Base-by-base conservation (phyloP, 2,888 invertebrate species). In the Lasioglossum oenotherae region DNA sequence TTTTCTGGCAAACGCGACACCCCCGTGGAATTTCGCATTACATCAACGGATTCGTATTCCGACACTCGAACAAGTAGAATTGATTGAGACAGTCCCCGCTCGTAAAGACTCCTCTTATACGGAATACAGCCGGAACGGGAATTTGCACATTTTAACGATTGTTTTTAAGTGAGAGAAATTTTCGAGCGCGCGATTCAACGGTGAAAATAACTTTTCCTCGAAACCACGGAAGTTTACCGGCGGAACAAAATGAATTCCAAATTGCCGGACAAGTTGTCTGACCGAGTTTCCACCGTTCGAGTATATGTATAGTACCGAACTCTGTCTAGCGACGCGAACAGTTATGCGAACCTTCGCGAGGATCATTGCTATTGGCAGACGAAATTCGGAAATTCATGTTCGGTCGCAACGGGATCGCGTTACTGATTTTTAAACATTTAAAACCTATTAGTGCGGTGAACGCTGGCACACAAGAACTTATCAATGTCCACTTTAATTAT, bases 1-100 rank as follows among this genome's bases (percentile, higher is more conserved):
- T 89, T 90, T 83, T 44, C 77, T 31, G 38, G 35, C 31, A 1
- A 57, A 84, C 80, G 74, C 81, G 84, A 86, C 79, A 74, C 80
- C 83, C 84, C 67, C 77, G 57, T 71, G 69, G 77, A 77, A 41
- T 88, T 87, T 85, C 82, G 82, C 87, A 86, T 89, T 87, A 80
- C 72, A 81, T 84, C 89, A 87, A 91, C 88, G 90, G 88, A 86
- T 80, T 49, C 72, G 53, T 27, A 49, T 82, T 78, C 75, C 80
- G 74, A 73, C 69, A 71, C 80, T 79, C 81, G 82, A 41, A 44
- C 53, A 19, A 77, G 46, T 38, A 6, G 27, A 49, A 46, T 77
- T 57, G 46, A 69, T 53, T 38, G 27, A 27, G n/a, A n/a, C 35
- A 35, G 53, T 76, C n/a, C 16, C 46, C 10, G n/a, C n/a, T 38